Evolutionary conservation across 1,140 invertebrate species (phyloP).

Genomic region (Drosophila rhopaloa): DNA sequence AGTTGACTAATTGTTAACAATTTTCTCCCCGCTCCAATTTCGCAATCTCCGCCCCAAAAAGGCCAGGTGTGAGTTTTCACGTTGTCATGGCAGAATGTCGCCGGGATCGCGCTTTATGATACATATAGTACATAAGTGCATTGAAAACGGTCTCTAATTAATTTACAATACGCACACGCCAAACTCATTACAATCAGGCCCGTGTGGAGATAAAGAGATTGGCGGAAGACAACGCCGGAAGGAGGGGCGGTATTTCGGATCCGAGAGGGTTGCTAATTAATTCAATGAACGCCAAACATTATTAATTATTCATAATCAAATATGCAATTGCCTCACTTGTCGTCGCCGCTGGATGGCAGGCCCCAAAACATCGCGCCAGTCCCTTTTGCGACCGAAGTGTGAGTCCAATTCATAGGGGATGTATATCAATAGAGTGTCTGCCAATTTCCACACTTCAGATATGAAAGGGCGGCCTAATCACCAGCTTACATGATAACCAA

Average conservation of each 20-base stretch:
- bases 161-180: conserved; percentile 73
- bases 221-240: conserved; percentile 11
- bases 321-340: conserved; percentile 75
- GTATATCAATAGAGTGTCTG: conserved; percentile 31
- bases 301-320: conserved; percentile 84
- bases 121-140: conserved; percentile 34
- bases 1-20: conserved; percentile 79
- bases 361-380: conserved; percentile 5
- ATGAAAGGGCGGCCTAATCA: conserved; percentile 33
- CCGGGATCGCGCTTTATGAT: conserved; percentile 34
- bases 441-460: background rate
- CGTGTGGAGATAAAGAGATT: conserved; percentile 33
- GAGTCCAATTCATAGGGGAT: conserved; percentile 38
- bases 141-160: conserved; percentile 72
- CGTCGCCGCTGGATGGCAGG: conserved; percentile 59
- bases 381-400: conserved; percentile 14
- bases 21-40: conserved; percentile 25
- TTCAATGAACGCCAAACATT: conserved; percentile 81
- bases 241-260: background rate
- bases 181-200: conserved; percentile 48
- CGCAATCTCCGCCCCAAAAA: background rate
- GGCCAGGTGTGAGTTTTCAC: conserved; percentile 43
- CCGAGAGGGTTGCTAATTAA: conserved; percentile 66
- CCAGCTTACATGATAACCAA: conserved; percentile 32
- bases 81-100: conserved; percentile 40